phyloP scores from a whole-genome alignment of 2,888 invertebrate genomes.

The Galeopsomyia nigrocyanea region DNA sequence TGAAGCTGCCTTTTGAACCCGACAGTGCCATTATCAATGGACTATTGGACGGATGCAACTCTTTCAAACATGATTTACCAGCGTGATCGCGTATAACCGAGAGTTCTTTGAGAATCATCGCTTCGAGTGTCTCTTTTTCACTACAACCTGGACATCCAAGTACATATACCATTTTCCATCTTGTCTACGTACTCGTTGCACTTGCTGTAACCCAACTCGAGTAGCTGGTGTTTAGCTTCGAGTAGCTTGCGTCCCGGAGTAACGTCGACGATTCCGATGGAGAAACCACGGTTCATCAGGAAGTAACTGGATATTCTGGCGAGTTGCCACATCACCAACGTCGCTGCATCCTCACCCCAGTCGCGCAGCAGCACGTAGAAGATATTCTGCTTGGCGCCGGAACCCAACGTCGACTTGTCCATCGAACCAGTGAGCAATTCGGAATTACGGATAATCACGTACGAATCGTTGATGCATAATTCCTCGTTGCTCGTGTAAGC shows the following conservation, averaged over 20 bases:
- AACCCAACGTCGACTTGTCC: constrained; percentile 96
- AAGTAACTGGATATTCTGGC: constrained; percentile 88
- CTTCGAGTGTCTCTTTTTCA: constrained; percentile 92
- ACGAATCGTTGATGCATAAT: constrained; percentile 92
- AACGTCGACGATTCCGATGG: constrained; percentile 97
- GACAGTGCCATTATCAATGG: constrained; percentile 98
- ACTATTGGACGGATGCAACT: constrained; percentile 90
- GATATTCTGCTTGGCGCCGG: constrained; percentile 93
- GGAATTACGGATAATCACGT: constrained; percentile 93
- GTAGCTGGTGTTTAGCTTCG: constrained; percentile 84
- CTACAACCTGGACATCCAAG: constrained; percentile 93
- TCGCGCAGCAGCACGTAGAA: constrained; percentile 95
- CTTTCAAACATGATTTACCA: constrained; percentile 93
- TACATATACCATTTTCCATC: constrained; percentile 84
- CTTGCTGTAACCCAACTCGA: constrained; percentile 83
- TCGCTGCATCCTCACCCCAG: constrained; percentile 90
- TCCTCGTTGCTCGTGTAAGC: constrained; percentile 88
- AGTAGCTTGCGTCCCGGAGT: constrained; percentile 90
- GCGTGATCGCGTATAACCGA: constrained; percentile 97
- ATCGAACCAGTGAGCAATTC: constrained; percentile 93
- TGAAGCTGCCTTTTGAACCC: constrained; percentile 98
- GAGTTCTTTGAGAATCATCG: constrained; percentile 89
- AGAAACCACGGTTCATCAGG: constrained; percentile 94
- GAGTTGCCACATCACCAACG: constrained; percentile 93
- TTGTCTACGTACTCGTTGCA: constrained; percentile 92